Percentiles rank a stretch among this genome's conserved stretches.
Evolutionary conservation across 2,888 invertebrate species (phyloP).

Genomic region (Apamea monoglypha): DNA sequence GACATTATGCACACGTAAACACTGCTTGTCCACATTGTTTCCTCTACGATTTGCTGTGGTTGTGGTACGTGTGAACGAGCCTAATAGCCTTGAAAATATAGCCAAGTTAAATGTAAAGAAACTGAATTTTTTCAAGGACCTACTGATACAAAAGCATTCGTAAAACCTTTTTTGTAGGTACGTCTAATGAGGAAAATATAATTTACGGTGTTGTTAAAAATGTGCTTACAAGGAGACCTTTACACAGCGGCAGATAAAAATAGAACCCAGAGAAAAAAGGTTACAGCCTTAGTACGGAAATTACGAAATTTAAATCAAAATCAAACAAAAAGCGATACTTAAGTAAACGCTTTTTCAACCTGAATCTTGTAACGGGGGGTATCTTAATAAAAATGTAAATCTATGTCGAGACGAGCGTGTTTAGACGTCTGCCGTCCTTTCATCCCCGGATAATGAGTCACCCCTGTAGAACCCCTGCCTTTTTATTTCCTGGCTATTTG

Average conservation of each 20-base stretch:
- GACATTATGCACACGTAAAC: too few species aligned
- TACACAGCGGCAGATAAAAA: constrained; percentile 22
- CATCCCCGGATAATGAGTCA: constrained; percentile 64
- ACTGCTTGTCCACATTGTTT: not conserved
- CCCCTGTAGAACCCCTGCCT: constrained; percentile 41
- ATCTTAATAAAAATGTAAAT: constrained; percentile 63
- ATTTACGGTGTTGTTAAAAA: constrained; percentile 39
- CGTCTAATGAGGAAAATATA: constrained; percentile 17
- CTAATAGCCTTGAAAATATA: not conserved
- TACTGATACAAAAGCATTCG: constrained; percentile 10
- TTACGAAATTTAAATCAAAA: constrained; percentile 46
- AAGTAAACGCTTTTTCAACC: constrained; percentile 41
- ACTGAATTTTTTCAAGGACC: not conserved
- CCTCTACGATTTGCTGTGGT: not conserved
- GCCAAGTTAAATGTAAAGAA: not conserved
- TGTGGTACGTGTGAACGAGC: not conserved
- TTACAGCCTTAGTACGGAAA: constrained; percentile 34
- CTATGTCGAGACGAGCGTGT: constrained; percentile 51
- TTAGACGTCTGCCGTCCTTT: constrained; percentile 60
- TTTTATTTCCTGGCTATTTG: constrained; percentile 65
- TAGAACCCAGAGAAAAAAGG: constrained; percentile 21
- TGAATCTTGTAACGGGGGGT: constrained; percentile 42
- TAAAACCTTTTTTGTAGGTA: not conserved
- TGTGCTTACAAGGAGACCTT: constrained; percentile 8
- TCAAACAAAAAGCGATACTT: constrained; percentile 37